A percentile compares a stretch with the other conserved stretches of the same genome.
phyloP scores from a whole-genome alignment of 1,140 invertebrate genomes.

The Drosophila willistoni region DNA sequence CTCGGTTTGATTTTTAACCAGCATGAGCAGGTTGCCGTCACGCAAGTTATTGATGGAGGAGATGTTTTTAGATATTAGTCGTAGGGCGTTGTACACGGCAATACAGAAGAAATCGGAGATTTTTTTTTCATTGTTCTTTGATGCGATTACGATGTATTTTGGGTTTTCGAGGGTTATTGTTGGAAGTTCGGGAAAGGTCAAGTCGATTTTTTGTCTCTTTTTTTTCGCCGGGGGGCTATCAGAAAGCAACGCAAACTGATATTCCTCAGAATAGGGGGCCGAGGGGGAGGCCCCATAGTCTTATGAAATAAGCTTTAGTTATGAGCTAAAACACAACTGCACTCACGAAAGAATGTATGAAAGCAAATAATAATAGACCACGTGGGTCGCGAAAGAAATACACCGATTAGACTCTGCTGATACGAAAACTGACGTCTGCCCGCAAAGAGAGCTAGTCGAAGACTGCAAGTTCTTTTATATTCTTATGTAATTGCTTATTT shows the following conservation, averaged over 20 bases:
- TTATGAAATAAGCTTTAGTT: conserved; percentile 1
- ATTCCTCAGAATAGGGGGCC: conserved; percentile 1
- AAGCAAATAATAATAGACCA: background rate
- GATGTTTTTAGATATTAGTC: conserved; percentile 9
- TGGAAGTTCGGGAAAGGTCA: background rate
- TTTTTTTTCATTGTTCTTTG: conserved; percentile 9
- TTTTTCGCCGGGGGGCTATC: conserved; percentile 4
- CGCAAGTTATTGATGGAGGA: conserved; percentile 5
- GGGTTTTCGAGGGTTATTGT: background rate
- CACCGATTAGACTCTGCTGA: too few relatives aligned
- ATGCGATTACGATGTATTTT: background rate
- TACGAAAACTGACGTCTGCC: too few relatives aligned
- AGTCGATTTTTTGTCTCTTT: conserved; percentile 2
- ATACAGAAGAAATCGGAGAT: conserved; percentile 9
- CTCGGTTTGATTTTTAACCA: conserved; percentile 12
- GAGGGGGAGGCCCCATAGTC: conserved; percentile 4
- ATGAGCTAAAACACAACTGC: background rate
- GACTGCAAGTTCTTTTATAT: too few relatives aligned
- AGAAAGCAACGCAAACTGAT: conserved; percentile 2
- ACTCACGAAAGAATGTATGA: conserved; percentile 1
- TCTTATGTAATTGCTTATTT: too few relatives aligned
- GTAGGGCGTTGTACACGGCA: conserved; percentile 14
- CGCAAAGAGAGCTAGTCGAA: too few relatives aligned
- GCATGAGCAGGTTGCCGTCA: conserved; percentile 14
- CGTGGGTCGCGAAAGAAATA: background rate